phyloP scores from a whole-genome alignment of 2,888 invertebrate genomes.

The Ametastegia equiseti region DNA sequence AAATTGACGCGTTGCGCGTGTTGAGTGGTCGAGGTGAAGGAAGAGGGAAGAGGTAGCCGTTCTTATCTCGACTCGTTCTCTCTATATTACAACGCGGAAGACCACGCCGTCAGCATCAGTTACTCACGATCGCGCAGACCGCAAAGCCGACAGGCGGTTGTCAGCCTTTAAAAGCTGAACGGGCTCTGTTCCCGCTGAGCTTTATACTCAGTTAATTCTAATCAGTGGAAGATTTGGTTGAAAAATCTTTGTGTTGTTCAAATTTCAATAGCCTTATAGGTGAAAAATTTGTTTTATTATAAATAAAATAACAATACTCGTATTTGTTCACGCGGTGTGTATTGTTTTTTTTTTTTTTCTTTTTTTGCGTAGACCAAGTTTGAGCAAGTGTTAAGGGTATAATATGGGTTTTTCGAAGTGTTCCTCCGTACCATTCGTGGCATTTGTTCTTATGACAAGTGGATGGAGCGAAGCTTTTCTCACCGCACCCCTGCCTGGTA shows the following conservation, averaged over 20 bases:
- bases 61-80: conserved; percentile 34
- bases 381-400: neutral
- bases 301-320: neutral
- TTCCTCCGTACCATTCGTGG: conserved; percentile 19
- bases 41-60: conserved; percentile 21
- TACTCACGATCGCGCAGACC: conserved; percentile 31
- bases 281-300: neutral
- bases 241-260: neutral
- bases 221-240: neutral
- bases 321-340: neutral
- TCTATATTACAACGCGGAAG: conserved; percentile 43
- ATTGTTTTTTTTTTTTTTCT: neutral
- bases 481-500: conserved; percentile 66
- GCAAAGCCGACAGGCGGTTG: conserved; percentile 25
- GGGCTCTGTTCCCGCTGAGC: conserved; percentile 42
- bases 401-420: conserved; percentile 11
- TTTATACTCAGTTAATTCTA: conserved; percentile 10
- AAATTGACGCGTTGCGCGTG: conserved; percentile 18
- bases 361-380: neutral
- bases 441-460: conserved; percentile 3
- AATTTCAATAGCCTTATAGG: neutral
- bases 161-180: conserved; percentile 33
- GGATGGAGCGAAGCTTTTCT: conserved; percentile 62
- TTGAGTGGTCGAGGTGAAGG: neutral
- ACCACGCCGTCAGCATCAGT: conserved; percentile 42